A percentile compares a stretch with the other conserved stretches of the same genome.
Conservation (phyloP, 2,888 invertebrate genomes). For the Fragum sueziense region DNA sequence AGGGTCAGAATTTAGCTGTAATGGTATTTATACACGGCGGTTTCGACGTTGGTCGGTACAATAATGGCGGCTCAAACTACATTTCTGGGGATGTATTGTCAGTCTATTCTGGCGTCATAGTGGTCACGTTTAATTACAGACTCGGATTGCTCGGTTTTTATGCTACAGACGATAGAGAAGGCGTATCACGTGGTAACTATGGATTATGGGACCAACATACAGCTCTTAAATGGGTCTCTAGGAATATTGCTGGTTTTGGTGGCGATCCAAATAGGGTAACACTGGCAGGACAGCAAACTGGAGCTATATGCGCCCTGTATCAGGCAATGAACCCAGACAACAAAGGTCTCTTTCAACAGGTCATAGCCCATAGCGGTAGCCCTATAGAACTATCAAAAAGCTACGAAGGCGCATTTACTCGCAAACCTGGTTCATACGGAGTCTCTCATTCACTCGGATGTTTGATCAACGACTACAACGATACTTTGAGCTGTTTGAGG, state of each 20-base stretch:
- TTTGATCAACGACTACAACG: background rate
- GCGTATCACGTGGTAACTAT: constrained; percentile 3
- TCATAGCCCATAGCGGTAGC: constrained; percentile 11
- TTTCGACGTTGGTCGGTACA: background rate
- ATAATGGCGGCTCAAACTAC: constrained; percentile 8
- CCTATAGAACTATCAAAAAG: background rate
- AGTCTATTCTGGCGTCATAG: background rate
- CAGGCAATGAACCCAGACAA: constrained; percentile 15
- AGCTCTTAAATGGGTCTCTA: background rate
- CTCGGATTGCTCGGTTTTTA: constrained; percentile 1
- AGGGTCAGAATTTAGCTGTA: background rate
- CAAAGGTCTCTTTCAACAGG: constrained; percentile 11
- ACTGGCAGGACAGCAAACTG: constrained; percentile 14
- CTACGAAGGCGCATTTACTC: background rate
- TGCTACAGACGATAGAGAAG: background rate
- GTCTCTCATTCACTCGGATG: constrained; percentile 10
- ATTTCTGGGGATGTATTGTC: constrained; percentile 9
- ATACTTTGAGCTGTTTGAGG: background rate
- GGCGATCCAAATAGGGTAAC: constrained; percentile 2
- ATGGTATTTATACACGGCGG: constrained; percentile 18
- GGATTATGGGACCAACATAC: constrained; percentile 19
- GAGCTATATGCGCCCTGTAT: constrained; percentile 13
- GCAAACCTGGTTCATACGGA: background rate
- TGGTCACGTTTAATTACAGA: constrained; percentile 3
- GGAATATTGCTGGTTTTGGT: background rate